These are phyloP conservation scores for Thinocorus orbignyianus DNA, from an alignment of 2,113 vertebrate genomes.

Conservation along the genomic window DNA sequence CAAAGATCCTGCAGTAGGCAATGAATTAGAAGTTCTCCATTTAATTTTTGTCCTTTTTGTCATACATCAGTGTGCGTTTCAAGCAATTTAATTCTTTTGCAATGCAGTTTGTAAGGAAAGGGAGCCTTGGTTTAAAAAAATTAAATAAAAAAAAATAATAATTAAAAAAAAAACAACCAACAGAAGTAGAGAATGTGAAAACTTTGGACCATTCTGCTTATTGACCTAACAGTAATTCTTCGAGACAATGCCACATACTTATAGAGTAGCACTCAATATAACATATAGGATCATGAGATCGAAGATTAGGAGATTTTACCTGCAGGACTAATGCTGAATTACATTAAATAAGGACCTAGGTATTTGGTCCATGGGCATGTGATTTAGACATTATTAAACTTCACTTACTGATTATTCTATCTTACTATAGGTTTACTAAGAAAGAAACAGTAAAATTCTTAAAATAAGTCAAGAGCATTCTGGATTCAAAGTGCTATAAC, in stretches of 20 bases:
- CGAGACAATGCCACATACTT: conserved; percentile 34
- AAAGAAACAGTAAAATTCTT: background rate
- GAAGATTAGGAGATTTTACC: conserved; percentile 19
- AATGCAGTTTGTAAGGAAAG: conserved; percentile 3
- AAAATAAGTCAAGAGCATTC: background rate
- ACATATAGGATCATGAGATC: conserved; percentile 10
- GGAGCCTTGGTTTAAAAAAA: conserved; percentile 52
- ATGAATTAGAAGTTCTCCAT: background rate
- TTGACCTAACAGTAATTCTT: conserved; percentile 27
- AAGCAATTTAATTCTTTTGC: conserved; percentile 38
- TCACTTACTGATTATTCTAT: background rate
- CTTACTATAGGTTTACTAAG: background rate
- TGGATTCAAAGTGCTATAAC: background rate
- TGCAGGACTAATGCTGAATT: background rate
- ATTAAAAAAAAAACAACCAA: too few relatives aligned
- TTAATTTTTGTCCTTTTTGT: background rate
- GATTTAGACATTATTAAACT: background rate
- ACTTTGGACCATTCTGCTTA: conserved; percentile 46
- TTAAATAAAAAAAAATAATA: too few relatives aligned
- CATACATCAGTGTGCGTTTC: background rate
- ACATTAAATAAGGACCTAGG: background rate
- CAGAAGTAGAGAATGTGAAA: background rate
- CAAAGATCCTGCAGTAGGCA: background rate
- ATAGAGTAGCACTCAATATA: conserved; percentile 15
- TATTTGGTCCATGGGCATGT: background rate